Conservation (phyloP, 2,888 invertebrate species). For the Plemyria rubiginata region DNA sequence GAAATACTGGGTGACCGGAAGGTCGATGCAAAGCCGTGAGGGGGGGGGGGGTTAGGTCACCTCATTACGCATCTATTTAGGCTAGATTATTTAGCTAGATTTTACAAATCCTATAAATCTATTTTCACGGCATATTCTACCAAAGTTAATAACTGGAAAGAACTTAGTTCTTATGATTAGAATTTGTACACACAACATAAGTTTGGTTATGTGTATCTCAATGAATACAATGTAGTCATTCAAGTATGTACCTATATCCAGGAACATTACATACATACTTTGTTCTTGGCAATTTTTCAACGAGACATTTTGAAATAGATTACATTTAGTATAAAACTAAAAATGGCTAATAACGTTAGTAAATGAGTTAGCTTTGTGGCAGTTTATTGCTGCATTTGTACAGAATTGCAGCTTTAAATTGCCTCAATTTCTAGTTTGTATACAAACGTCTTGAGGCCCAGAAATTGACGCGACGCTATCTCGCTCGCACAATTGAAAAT, state of each 20-base stretch:
- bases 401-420: not conserved
- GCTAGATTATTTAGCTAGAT: no score
- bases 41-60: no score
- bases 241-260: not conserved
- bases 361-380: not conserved
- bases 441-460: no score
- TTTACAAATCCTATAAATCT: constrained; percentile 16
- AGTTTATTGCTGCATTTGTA: not conserved
- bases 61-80: no score
- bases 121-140: constrained; percentile 22
- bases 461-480: no score
- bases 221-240: not conserved
- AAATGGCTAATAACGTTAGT: no score
- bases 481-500: no score
- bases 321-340: no score
- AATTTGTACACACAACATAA: constrained; percentile 19
- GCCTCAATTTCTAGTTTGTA: not conserved
- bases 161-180: constrained; percentile 31
- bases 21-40: no score
- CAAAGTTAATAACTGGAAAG: constrained; percentile 24
- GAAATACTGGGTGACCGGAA: no score
- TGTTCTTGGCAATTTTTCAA: not conserved
- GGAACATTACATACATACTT: not conserved
- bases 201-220: not conserved
- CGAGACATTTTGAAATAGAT: no score